phyloP scores from a whole-genome alignment of 1,140 invertebrate species.

The Aleiodes sp. region DNA sequence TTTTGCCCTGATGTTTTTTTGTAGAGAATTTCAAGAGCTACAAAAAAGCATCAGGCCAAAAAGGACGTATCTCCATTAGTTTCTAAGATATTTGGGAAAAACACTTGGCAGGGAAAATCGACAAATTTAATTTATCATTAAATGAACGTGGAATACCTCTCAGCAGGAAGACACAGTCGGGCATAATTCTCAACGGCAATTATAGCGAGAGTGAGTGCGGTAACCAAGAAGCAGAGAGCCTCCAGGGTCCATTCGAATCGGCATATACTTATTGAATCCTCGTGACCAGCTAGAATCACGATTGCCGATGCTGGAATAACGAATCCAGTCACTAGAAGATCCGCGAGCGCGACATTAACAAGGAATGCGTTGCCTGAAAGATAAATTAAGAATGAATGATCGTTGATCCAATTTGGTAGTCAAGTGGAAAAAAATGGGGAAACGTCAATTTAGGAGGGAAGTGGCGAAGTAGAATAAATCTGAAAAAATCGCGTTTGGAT shows the following conservation, averaged over 20 bases:
- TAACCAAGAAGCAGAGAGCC: conserved; percentile 73
- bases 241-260: conserved; percentile 74
- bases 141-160: conserved; percentile 59
- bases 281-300: conserved; percentile 73
- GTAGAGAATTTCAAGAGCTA: too few relatives aligned
- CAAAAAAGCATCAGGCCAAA: too few relatives aligned
- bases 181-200: conserved; percentile 74
- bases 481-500: too few relatives aligned
- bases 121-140: not conserved
- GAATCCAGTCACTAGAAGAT: conserved; percentile 76
- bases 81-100: too few relatives aligned
- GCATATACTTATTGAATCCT: conserved; percentile 71
- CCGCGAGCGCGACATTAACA: conserved; percentile 80
- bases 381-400: conserved; percentile 38
- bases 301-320: conserved; percentile 78
- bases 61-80: too few relatives aligned
- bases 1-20: too few relatives aligned
- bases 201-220: conserved; percentile 72
- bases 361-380: conserved; percentile 80
- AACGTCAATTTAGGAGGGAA: too few relatives aligned
- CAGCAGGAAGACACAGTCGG: conserved; percentile 67
- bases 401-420: not conserved
- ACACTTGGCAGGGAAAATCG: too few relatives aligned
- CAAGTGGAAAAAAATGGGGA: not conserved
- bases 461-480: too few relatives aligned